A percentile compares a stretch with the other conserved stretches of the same genome.
phyloP scores from a whole-genome alignment of 2,113 vertebrate genomes.

The Podilymbus podiceps region DNA sequence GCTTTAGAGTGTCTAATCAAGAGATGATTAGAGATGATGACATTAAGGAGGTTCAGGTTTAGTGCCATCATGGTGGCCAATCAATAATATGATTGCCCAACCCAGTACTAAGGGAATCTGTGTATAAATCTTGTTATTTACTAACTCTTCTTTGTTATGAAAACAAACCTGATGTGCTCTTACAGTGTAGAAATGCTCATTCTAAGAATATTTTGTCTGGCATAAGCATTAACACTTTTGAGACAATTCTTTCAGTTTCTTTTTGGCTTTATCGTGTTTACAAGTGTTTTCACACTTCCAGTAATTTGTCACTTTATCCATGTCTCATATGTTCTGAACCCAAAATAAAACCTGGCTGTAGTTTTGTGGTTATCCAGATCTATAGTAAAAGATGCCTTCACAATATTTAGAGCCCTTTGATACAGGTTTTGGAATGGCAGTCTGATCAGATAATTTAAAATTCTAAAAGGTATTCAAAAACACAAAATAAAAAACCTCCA shows the following conservation, averaged over 20 bases:
- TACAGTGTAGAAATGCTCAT: neutral
- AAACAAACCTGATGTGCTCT: slow-evolving; percentile 2
- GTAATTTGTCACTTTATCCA: neutral
- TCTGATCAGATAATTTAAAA: neutral
- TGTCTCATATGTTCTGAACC: neutral
- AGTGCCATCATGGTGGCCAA: slow-evolving; percentile 42
- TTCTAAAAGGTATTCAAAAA: neutral
- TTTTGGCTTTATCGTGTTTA: neutral
- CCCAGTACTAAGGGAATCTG: neutral
- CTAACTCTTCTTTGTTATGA: neutral
- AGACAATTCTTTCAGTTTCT: neutral
- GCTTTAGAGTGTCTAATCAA: slow-evolving; percentile 29
- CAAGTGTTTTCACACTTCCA: neutral
- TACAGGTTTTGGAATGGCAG: neutral
- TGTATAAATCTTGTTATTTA: slow-evolving; percentile 42
- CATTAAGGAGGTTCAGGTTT: slow-evolving; percentile 34
- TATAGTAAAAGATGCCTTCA: neutral
- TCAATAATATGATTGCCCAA: slow-evolving; percentile 30
- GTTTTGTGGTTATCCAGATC: neutral
- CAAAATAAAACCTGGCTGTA: neutral
- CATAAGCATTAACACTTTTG: neutral
- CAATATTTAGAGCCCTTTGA: neutral
- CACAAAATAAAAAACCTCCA: neutral
- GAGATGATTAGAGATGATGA: slow-evolving; percentile 32
- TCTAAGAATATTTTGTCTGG: slow-evolving; percentile 2